Base-by-base conservation (phyloP, 2,797 vertebrate genomes). In the Gymnocypris eckloni region DNA sequence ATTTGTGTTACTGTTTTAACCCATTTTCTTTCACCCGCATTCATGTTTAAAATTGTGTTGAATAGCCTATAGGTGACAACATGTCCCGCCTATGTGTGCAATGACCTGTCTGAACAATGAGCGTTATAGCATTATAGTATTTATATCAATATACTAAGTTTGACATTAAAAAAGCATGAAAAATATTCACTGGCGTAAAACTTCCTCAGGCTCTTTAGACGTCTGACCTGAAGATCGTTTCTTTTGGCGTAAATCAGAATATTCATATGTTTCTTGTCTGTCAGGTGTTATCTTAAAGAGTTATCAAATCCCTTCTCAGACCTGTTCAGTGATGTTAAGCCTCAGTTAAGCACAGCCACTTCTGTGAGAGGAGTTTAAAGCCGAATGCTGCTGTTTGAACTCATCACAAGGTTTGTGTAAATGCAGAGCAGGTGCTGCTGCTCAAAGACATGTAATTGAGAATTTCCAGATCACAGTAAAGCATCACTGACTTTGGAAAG, bases 401-500 rank as follows among this genome's bases (percentile, higher is more conserved):
- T 70, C 75, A 83, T 84, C 83, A 69, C 75, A 79, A 59, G 41
- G 73, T 59, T 8, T 89, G 79, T 90, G 83, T 90, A 90, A 80
- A 93, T 90, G 92, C 72, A 88, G 54, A 91, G 92, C 92, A 93
- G 91, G 91, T 92, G 89, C 79, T 89, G 54, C 64, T 84, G 89
- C 84, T 92, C 83, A 67, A 79, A 73, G 41, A 69, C 87, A 8
- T 86, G 86, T 89, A 90, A 91, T 25, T 89, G 87, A 93, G 90
- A 88, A 89, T 91, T 90, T 92, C 91, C 92, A 94, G 90, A 89
- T 22, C 2, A 25, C 25, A 84, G 20, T 43, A 50, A 39, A 48
- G 64, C 16, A 2, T 64, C 66, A n/a, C 11, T 61, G 52, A 75
- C 22, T 28, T 20, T 48, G 52, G 43, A 86, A 64, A 84, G n/a